phyloP scores from a whole-genome alignment of 2,797 vertebrate species.

The Poeciliopsis infans region DNA sequence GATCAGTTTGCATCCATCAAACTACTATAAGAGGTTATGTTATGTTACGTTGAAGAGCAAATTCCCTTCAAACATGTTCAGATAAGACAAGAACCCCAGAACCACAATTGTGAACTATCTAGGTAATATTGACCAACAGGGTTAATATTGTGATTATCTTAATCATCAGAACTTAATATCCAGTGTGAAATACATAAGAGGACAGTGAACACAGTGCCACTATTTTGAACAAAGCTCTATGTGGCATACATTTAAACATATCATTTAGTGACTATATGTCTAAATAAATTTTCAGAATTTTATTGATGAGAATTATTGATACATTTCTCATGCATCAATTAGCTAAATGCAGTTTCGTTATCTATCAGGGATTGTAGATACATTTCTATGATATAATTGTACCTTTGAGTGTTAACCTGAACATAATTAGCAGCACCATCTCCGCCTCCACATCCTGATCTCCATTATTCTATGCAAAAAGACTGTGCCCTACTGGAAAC shows the following conservation, averaged over 20 bases:
- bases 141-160: background rate
- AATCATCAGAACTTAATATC: background rate
- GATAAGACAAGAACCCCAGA: background rate
- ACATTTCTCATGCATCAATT: background rate
- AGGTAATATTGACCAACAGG: background rate
- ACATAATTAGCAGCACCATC: background rate
- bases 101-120: background rate
- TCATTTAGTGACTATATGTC: constrained; percentile 24
- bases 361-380: constrained; percentile 15
- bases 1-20: background rate
- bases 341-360: background rate
- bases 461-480: background rate
- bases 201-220: background rate
- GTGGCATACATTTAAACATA: constrained; percentile 2
- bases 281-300: constrained; percentile 22
- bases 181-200: background rate
- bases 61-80: background rate
- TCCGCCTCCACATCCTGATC: background rate
- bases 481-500: background rate
- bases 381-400: background rate
- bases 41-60: background rate
- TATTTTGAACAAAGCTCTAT: background rate
- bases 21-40: background rate
- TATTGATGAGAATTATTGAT: too few relatives aligned
- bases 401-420: background rate